Base-by-base conservation (phyloP, 2,113 vertebrate genomes). In the Oplegnathus fasciatus region DNA sequence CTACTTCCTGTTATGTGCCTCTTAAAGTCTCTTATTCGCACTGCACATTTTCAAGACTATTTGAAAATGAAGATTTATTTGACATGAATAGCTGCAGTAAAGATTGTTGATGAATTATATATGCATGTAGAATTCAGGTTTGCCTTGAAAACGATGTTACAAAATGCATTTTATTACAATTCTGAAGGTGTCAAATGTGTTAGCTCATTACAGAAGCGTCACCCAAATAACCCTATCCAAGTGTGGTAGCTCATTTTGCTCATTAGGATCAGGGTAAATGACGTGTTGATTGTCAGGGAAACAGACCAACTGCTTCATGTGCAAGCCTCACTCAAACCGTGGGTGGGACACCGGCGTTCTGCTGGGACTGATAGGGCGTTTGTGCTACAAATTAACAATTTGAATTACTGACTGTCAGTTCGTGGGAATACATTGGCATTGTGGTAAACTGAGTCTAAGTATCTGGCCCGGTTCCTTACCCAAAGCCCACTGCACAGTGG, bases 381-480 rank as follows among this genome's bases (percentile, higher is more conserved):
- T 62, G 22, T 62, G 17, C 30, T 62, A 34, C 17, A 62, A 34
- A 34, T 22, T 18, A 62, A 61, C 32, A 9, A 34, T 26, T 11
- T 26, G 3, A 32, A 60, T 30, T 14, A 60, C 58, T 18, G 30
- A 61, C 58, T 32, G 61, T 11, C 3, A 15, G 62, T 65, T 62
- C 30, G 34, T 26, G 14, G 37, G 10, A 60, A 58, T 18, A 55
- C 14, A 28, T 4, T 3, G 7, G 10, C 15, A 9, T 28, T 32
- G 26, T n/a, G 8, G 20, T 34, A 28, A 55, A 20, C 4, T 54
- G 55, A 64, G 20, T 40, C 17, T 34, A 22, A 62, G 22, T 94
- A 91, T 94, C 77, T 82, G 92, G 93, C 94, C 78, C 84, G 77
- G 88, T 94, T 94, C 94, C 93, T 87, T 93, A 88, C 93, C 87